Conservation (phyloP, 2,113 vertebrate genomes). For the Phalacrocorax carbo region DNA sequence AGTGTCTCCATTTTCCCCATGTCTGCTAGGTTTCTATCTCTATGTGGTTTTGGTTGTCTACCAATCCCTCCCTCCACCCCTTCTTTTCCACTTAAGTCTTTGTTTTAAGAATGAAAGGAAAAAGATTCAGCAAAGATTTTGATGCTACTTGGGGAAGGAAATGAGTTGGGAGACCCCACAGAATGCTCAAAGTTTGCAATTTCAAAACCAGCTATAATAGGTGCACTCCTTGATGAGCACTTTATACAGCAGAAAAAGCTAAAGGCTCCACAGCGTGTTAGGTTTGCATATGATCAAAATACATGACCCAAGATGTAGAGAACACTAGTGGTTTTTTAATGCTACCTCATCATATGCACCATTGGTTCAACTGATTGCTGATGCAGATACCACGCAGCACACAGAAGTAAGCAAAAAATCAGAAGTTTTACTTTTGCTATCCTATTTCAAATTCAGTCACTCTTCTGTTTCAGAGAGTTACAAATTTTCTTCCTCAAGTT, state of each 20-base stretch:
- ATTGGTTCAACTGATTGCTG: neutral
- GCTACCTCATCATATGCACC: neutral
- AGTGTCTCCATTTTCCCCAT: neutral
- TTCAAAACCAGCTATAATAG: neutral
- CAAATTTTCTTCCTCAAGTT: neutral
- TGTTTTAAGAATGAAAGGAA: neutral
- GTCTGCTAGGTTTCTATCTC: neutral
- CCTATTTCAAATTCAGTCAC: neutral
- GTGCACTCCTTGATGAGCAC: neutral
- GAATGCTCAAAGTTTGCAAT: neutral
- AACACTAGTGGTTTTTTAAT: neutral
- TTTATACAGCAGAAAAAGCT: neutral
- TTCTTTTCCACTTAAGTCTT: neutral
- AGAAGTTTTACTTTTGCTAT: neutral
- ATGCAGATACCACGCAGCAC: neutral
- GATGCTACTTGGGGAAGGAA: neutral
- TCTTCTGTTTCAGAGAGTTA: neutral
- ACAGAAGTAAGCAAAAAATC: neutral
- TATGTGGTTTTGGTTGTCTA: neutral
- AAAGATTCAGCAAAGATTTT: neutral
- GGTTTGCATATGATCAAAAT: neutral
- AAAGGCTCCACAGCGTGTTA: neutral
- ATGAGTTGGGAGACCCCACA: neutral
- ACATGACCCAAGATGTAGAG: neutral
- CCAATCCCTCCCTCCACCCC: fast-evolving